phyloP scores from a whole-genome alignment of 2,797 vertebrate species.

The Anomalospiza imberbis region DNA sequence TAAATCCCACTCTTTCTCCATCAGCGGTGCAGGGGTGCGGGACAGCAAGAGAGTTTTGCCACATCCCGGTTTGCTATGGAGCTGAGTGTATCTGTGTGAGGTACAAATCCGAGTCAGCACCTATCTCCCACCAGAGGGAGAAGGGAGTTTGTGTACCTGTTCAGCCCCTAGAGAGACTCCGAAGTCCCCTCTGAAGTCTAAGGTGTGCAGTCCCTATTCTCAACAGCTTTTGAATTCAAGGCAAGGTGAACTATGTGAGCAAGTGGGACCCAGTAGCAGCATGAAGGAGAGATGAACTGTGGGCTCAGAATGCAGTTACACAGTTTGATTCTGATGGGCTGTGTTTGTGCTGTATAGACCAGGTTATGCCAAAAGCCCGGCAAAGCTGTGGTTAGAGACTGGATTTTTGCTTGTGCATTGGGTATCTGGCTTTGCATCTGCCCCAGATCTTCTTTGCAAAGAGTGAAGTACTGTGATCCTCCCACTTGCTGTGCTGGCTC shows the following conservation, averaged over 20 bases:
- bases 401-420: background rate
- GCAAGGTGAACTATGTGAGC: background rate
- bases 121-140: background rate
- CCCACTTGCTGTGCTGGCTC: background rate
- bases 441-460: background rate
- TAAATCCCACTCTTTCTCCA: background rate
- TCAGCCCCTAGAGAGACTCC: background rate
- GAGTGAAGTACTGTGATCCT: background rate
- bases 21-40: background rate
- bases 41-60: background rate
- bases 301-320: background rate
- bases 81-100: rapidly evolving
- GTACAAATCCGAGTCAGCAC: background rate
- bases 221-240: background rate
- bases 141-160: background rate
- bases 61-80: background rate
- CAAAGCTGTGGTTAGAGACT: background rate
- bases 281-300: background rate
- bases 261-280: background rate
- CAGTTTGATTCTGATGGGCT: background rate
- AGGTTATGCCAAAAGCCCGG: background rate
- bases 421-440: background rate
- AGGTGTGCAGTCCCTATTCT: background rate
- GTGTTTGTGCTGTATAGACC: background rate
- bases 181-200: background rate